phyloP scores from a whole-genome alignment of 2,888 invertebrate species.

The Catonia carolina region DNA sequence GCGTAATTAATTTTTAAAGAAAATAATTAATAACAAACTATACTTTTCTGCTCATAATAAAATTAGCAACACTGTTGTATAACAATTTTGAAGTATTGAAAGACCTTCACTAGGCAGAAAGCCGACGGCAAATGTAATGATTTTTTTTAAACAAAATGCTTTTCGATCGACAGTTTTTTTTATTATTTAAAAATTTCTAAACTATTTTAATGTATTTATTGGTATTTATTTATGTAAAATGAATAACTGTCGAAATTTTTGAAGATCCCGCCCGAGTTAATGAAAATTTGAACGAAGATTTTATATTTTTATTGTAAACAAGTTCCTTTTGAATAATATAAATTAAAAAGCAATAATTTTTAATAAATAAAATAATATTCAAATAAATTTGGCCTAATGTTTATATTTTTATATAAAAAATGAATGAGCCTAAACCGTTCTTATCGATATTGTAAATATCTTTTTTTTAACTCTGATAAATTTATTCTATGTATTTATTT shows the following conservation, averaged over 20 bases:
- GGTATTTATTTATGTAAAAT: too few relatives aligned
- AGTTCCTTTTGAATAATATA: slow-evolving; percentile 25
- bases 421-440: neutral
- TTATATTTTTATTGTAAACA: slow-evolving; percentile 25
- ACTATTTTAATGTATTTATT: too few relatives aligned
- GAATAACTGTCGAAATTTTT: neutral
- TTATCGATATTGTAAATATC: neutral
- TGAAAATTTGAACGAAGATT: slow-evolving; percentile 18
- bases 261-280: slow-evolving; percentile 17
- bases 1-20: too few relatives aligned
- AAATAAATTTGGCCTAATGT: neutral
- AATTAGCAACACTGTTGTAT: too few relatives aligned
- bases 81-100: neutral
- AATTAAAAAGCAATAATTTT: neutral
- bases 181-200: slow-evolving; percentile 1
- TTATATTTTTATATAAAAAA: neutral
- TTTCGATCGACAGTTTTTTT: neutral
- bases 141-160: neutral
- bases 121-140: neutral
- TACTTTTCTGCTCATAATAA: too few relatives aligned
- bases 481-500: neutral
- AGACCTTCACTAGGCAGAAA: slow-evolving; percentile 10
- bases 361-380: neutral
- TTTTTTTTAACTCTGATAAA: neutral
- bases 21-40: too few relatives aligned